These are phyloP conservation scores for Pseudachorutes palmiensis DNA, from an alignment of 1,140 invertebrate species.

Conservation along the genomic window DNA sequence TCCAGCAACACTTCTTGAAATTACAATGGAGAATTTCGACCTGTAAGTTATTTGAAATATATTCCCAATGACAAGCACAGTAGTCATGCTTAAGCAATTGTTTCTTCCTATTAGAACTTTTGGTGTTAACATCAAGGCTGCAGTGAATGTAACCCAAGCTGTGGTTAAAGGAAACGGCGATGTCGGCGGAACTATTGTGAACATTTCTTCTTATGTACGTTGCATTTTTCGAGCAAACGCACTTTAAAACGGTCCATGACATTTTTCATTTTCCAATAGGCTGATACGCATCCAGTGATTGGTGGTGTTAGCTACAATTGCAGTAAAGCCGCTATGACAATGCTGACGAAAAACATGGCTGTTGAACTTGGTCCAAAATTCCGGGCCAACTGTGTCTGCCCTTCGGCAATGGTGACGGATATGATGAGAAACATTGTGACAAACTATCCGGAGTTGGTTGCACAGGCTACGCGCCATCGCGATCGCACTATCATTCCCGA, in stretches of 20 bases:
- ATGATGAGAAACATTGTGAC: background rate
- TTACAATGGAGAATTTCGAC: conserved; percentile 38
- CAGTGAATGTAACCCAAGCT: background rate
- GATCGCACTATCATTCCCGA: background rate
- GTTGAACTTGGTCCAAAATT: background rate
- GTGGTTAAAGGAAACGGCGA: background rate
- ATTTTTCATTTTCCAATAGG: background rate
- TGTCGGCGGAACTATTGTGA: background rate
- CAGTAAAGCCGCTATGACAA: background rate
- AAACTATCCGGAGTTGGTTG: background rate
- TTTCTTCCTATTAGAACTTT: background rate
- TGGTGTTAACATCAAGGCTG: conserved; percentile 1
- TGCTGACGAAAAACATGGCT: background rate
- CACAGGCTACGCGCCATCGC: background rate
- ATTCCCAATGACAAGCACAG: background rate
- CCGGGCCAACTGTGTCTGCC: background rate
- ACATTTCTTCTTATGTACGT: background rate
- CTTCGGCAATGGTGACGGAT: background rate
- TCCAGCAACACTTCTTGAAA: background rate
- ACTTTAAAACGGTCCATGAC: background rate
- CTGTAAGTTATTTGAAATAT: conserved; percentile 4
- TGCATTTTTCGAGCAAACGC: too few relatives aligned
- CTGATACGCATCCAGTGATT: background rate
- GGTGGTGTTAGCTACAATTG: background rate
- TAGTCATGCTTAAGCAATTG: background rate